phyloP scores from a whole-genome alignment of 2,797 vertebrate genomes.

The Psittacula derbiana region DNA sequence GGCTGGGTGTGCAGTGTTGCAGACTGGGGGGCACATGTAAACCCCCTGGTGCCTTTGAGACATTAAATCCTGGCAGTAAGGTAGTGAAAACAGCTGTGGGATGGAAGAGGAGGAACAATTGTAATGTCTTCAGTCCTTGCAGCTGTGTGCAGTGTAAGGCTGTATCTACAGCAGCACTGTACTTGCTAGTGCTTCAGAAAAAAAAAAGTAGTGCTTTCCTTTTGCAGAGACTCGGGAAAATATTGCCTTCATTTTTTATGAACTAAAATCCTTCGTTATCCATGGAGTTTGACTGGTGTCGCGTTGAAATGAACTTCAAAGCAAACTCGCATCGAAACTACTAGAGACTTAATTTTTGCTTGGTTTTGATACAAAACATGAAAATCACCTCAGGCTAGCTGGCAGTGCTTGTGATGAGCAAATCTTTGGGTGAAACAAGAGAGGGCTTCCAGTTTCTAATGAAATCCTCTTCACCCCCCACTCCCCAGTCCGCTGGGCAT shows the following conservation, averaged over 20 bases:
- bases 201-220: not conserved
- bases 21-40: accelerated
- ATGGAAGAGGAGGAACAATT: not conserved
- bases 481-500: not conserved
- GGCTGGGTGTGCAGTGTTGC: not conserved
- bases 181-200: not conserved
- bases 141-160: accelerated
- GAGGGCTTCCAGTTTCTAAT: slow-evolving; percentile 31
- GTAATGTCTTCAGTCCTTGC: not conserved
- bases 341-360: slow-evolving; percentile 26
- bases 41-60: not conserved
- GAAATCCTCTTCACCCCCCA: not conserved
- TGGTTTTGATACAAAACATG: slow-evolving; percentile 46
- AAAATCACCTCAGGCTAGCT: slow-evolving; percentile 43
- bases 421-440: slow-evolving; percentile 29
- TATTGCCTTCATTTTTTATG: not conserved
- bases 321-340: not conserved
- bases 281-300: not conserved
- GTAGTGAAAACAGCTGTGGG: not conserved
- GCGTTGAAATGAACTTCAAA: not conserved
- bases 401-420: slow-evolving; percentile 32
- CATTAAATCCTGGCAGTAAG: not conserved
- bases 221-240: not conserved
- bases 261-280: not conserved
- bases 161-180: not conserved